phyloP scores from a whole-genome alignment of 2,888 invertebrate species.

The Hyposoter dolosus region DNA sequence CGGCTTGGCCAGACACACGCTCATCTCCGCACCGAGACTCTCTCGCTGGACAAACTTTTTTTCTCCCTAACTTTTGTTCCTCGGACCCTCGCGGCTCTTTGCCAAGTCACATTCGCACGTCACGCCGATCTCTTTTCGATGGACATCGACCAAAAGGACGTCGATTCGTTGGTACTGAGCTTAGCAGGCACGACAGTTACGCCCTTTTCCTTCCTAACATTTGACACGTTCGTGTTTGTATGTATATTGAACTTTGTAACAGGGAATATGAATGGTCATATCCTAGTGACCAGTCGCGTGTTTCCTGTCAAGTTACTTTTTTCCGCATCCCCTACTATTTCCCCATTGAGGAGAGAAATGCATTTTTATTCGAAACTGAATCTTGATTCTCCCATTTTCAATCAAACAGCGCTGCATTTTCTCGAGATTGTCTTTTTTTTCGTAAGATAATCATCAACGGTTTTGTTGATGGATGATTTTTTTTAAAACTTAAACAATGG shows the following conservation, averaged over 20 bases:
- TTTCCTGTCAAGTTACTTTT: slow-evolving; percentile 51
- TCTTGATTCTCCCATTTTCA: slow-evolving; percentile 2
- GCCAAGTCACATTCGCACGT: slow-evolving; percentile 69
- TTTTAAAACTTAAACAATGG: not conserved
- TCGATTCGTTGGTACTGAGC: not conserved
- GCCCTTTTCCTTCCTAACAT: slow-evolving; percentile 21
- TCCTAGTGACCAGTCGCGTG: slow-evolving; percentile 63
- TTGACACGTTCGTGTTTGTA: not conserved
- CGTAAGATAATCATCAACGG: not conserved
- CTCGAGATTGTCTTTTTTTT: not conserved
- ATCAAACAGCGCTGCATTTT: not conserved
- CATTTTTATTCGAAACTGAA: slow-evolving; percentile 29
- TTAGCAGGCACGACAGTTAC: not conserved
- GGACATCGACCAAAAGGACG: slow-evolving; percentile 8
- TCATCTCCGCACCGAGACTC: slow-evolving; percentile 15
- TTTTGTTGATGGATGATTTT: not conserved
- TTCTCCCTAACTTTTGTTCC: slow-evolving; percentile 38
- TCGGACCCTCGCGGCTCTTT: slow-evolving; percentile 35
- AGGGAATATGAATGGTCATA: slow-evolving; percentile 59
- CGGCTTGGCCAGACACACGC: slow-evolving; percentile 63
- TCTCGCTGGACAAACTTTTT: slow-evolving; percentile 40
- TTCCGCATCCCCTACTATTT: not conserved
- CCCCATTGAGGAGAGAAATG: slow-evolving; percentile 1
- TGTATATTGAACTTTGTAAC: slow-evolving; percentile 21
- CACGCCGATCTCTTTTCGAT: slow-evolving; percentile 29